Evolutionary conservation across 2,797 vertebrate species (phyloP), one percentile per base, ranked within the genome.

Genomic region (Oryzias sinensis): DNA sequence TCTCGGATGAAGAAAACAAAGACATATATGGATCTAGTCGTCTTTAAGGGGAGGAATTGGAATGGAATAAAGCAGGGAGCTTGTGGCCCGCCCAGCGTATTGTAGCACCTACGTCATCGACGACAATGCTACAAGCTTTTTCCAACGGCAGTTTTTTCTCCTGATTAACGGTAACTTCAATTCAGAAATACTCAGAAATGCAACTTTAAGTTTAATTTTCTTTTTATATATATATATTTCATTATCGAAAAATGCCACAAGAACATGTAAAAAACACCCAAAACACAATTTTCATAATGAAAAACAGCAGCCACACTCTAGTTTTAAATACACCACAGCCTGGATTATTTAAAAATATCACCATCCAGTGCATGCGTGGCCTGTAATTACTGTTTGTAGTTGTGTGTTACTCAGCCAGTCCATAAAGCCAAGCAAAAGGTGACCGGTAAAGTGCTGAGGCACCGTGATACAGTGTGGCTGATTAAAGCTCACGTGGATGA

Each of bases 381-480:
- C 73, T 72, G 24, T 87, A 87, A 87, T 90, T 81, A 86, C 53
- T 84, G 87, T 84, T 83, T 87, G 81, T 64, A 76, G 74, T 65
- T 29, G 71, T 56, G 69, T 82, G 69, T 82, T 79, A 80, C 82
- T 71, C 50, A 72, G 69, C 67, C 53, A 27, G 72, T 74, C 62
- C 75, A 44, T 55, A 50, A 61, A 74, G 48, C 73, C 58, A 53
- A 25, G 33, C 54, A 43, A 4, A 4, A 54, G 50, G 59, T 63
- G 76, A 76, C 81, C 79, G 79, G 63, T 60, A 80, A 87, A 88
- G 55, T 86, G 87, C 89, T 87, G 89, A 89, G 82, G 66, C 83
- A 87, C 74, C 75, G 20, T 87, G 83, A 86, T 68, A 48, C 78
- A 76, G 74, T 47, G 62, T 1, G 50, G 65, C 58, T 68, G 56